Base-by-base conservation (phyloP, 1,140 invertebrate species). In the Musca domestica region DNA sequence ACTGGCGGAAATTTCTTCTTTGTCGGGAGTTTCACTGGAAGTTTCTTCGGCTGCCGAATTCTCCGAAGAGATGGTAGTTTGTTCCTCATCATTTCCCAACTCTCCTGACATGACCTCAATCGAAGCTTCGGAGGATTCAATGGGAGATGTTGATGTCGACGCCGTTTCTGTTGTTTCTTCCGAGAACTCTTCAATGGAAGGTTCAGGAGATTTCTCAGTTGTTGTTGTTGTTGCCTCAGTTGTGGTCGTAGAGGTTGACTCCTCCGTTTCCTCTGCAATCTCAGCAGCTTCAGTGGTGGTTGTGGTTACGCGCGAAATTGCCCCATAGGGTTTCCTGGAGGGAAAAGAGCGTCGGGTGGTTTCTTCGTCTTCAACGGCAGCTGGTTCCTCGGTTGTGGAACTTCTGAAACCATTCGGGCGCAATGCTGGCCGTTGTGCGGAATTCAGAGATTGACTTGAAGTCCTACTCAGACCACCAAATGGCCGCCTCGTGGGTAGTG, bases 391-490 rank as follows among this genome's bases (percentile, higher is more conserved):
- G 1, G 46, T 65, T 3, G 41, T 49, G 49, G 14, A 41, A 12
- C 6, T 41, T 41, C 34, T 41, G 10, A 41, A 12, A 12, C 4
- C 12, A 41, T 41, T 41, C 10, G 6, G 34, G 2, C 34, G 27
- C 9, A 30, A 30, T 3, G 27, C 9, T 30, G 27, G 27, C 3
- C 27, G 27, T 30, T 30, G 27, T 30, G 27, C 3, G 9, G 27
- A 30, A 30, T 3, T 30, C 5, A 10, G 12, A 2, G 34, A 41
- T 41, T 41, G 34, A 12, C 34, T 20, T 5, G 15, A 6, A 10
- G 17, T 14, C 30, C 66, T n/a, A 51, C 49, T 68, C 10, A 68
- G 20, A 10, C 14, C 58, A 34, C 46, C 7, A 15, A 51, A 68
- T 10, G 56, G 15, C 12, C 56, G 46, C 25, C 47, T n/a, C 7